Conservation (phyloP, 1,140 invertebrate species). For the Lutraria rhynchaena region DNA sequence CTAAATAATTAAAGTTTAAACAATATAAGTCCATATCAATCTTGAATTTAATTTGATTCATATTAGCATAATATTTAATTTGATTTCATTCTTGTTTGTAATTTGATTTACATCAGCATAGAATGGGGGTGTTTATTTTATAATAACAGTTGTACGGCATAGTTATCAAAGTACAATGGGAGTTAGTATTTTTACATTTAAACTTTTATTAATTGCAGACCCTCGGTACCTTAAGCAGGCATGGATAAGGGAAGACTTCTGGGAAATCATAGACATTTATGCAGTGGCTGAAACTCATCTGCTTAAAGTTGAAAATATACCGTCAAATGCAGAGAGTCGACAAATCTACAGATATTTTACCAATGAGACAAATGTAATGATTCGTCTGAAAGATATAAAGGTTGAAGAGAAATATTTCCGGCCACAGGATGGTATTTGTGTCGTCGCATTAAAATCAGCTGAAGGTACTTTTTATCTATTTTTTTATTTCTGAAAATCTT, state of each 20-base stretch:
- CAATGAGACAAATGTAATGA: background rate
- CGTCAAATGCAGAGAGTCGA: background rate
- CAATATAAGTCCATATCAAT: no score
- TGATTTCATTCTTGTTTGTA: background rate
- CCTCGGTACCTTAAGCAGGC: background rate
- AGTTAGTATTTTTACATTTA: background rate
- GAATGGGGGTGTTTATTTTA: background rate
- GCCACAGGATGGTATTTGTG: background rate
- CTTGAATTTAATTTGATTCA: no score
- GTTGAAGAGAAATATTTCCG: conserved; percentile 11
- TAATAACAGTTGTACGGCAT: background rate
- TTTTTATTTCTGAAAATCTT: background rate
- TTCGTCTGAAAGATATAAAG: background rate
- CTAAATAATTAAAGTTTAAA: no score
- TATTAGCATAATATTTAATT: background rate
- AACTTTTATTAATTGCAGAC: background rate
- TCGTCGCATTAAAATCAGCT: background rate
- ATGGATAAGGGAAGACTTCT: conserved; percentile 1
- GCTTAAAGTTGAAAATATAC: conserved; percentile 8
- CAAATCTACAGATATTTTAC: conserved; percentile 6
- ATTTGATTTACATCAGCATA: background rate
- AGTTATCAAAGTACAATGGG: background rate
- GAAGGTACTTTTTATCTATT: background rate
- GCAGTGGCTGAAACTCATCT: background rate
- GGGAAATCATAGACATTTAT: background rate